These are phyloP conservation scores for Neria commutata DNA, from an alignment of 2,888 invertebrate genomes.

Conservation along the genomic window DNA sequence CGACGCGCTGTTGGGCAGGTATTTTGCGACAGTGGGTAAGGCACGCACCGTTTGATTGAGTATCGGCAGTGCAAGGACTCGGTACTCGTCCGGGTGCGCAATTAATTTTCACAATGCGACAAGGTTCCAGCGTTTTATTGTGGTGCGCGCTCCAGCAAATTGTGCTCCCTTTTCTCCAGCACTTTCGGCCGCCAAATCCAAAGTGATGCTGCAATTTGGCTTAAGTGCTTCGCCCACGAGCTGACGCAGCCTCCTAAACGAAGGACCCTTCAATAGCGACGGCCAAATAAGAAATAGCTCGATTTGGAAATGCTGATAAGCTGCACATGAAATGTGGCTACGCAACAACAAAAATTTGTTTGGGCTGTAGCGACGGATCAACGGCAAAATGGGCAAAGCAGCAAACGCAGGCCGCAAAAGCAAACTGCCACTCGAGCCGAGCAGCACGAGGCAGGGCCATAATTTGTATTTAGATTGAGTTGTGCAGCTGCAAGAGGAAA, in stretches of 20 bases:
- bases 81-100: no score
- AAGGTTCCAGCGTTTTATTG: no score
- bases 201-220: no score
- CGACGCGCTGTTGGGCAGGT: neutral
- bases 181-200: no score
- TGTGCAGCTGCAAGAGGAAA: neutral
- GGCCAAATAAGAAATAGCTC: slow-evolving; percentile 11
- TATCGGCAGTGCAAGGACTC: no score
- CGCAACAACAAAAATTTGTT: slow-evolving; percentile 14
- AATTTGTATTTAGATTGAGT: neutral
- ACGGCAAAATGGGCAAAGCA: neutral
- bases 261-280: slow-evolving; percentile 18
- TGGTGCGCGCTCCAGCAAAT: no score
- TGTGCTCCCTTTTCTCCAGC: no score
- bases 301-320: slow-evolving; percentile 28
- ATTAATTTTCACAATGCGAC: no score
- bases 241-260: no score
- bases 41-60: no score
- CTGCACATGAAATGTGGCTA: slow-evolving; percentile 20
- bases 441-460: slow-evolving; percentile 14
- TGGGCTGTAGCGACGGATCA: neutral
- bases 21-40: no score
- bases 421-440: neutral
- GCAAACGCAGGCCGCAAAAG: slow-evolving; percentile 14
- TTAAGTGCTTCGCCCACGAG: no score